A percentile compares a stretch with the other conserved stretches of the same genome.
phyloP scores from a whole-genome alignment of 2,888 invertebrate species.

The Tetragnatha montana region DNA sequence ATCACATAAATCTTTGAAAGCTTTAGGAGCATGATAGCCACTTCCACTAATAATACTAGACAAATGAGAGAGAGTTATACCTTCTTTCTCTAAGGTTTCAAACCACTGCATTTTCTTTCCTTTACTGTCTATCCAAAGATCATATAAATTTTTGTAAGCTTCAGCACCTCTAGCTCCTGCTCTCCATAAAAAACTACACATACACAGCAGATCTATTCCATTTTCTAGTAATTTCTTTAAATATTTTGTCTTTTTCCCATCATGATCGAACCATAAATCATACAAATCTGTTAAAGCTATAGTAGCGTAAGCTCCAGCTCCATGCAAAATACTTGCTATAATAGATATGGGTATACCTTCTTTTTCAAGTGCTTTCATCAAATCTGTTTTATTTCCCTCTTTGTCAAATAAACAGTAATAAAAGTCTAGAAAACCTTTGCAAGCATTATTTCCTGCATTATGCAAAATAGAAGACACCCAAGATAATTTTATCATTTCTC shows the following conservation, averaged over 20 bases:
- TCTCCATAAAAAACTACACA: conserved; percentile 51
- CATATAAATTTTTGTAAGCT: no score
- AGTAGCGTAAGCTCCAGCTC: conserved; percentile 11
- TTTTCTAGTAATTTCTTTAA: conserved; percentile 47
- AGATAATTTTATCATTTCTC: conserved; percentile 27
- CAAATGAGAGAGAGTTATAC: not conserved
- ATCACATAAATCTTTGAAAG: conserved; percentile 26
- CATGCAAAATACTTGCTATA: conserved; percentile 48
- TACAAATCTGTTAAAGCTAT: conserved; percentile 43
- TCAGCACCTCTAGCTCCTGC: conserved; percentile 28
- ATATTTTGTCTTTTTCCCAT: conserved; percentile 47
- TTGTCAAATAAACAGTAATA: conserved; percentile 17
- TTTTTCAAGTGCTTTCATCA: conserved; percentile 46
- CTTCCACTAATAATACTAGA: conserved; percentile 55
- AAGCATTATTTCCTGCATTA: conserved; percentile 52
- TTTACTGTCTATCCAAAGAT: conserved; percentile 29
- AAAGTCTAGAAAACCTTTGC: conserved; percentile 30
- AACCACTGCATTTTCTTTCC: conserved; percentile 20
- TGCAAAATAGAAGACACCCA: conserved; percentile 39
- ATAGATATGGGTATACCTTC: conserved; percentile 36
- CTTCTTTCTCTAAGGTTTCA: conserved; percentile 1
- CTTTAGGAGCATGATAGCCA: conserved; percentile 46
- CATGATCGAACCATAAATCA: conserved; percentile 51
- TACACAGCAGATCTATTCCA: conserved; percentile 26
- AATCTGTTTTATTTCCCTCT: conserved; percentile 24